Conservation (phyloP, 2,113 vertebrate species). For the Oncorhynchus nerka region DNA sequence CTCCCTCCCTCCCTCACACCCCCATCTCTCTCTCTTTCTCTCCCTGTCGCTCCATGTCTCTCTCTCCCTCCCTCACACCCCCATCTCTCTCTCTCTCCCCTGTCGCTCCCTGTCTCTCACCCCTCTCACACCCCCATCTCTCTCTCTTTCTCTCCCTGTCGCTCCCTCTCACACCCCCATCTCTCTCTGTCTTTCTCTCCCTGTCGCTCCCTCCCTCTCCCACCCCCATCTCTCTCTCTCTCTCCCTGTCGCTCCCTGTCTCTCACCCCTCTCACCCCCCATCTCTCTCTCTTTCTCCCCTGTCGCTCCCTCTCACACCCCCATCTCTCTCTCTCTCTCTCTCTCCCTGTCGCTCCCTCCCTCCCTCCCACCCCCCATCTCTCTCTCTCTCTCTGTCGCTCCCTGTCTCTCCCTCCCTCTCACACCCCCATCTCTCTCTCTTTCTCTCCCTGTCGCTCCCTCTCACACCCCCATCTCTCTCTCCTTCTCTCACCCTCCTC, state of each 20-base stretch:
- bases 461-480: constrained; percentile 26
- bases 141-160: neutral
- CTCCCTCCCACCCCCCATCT: neutral
- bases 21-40: neutral
- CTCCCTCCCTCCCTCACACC: neutral
- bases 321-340: constrained; percentile 16
- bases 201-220: neutral
- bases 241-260: neutral
- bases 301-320: neutral
- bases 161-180: neutral
- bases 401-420: neutral
- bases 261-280: neutral
- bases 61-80: neutral
- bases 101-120: neutral
- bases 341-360: neutral
- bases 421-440: neutral
- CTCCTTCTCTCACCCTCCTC: constrained; percentile 2
- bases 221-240: neutral
- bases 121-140: neutral
- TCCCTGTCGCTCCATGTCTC: no score
- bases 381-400: neutral
- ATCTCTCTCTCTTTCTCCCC: neutral
- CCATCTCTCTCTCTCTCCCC: neutral
- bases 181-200: constrained; percentile 19
- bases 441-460: neutral